Percentiles rank a stretch among this genome's conserved stretches.
Evolutionary conservation across 2,888 invertebrate species (phyloP).

Genomic region (Thelaira solivaga): DNA sequence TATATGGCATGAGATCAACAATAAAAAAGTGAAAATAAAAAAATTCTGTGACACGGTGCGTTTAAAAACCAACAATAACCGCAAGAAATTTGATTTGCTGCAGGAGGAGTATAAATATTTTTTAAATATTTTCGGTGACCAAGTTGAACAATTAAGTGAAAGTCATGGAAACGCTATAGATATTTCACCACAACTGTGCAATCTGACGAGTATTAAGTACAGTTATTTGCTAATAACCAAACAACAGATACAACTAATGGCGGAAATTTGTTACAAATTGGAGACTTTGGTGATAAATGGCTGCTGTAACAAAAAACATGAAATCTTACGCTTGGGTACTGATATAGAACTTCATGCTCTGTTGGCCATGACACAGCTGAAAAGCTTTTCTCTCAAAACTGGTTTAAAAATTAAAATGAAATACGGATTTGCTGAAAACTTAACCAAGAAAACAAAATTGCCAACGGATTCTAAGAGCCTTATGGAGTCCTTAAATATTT

Average conservation of each 20-base stretch:
- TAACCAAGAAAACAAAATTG: background rate
- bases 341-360: conserved; percentile 1
- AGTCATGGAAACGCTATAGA: conserved; percentile 20
- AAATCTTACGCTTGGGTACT: background rate
- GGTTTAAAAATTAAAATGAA: background rate
- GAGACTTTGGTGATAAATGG: background rate
- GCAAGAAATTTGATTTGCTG: background rate
- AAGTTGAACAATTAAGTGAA: conserved; percentile 8
- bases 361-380: conserved; percentile 1
- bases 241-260: conserved; percentile 11
- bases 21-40: conserved; percentile 16
- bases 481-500: conserved; percentile 12
- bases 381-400: conserved; percentile 17
- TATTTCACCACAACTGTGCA: background rate
- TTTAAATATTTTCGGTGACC: conserved; percentile 15
- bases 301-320: conserved; percentile 30
- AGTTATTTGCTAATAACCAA: conserved; percentile 13
- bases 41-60: conserved; percentile 4
- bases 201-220: conserved; percentile 19
- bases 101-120: conserved; percentile 28
- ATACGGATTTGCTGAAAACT: background rate
- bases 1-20: background rate
- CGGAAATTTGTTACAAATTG: conserved; percentile 4
- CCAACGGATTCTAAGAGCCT: background rate
- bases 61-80: background rate